These are phyloP conservation scores for Hypercompe scribonia DNA, from an alignment of 2,888 invertebrate genomes.

Conservation along the genomic window DNA sequence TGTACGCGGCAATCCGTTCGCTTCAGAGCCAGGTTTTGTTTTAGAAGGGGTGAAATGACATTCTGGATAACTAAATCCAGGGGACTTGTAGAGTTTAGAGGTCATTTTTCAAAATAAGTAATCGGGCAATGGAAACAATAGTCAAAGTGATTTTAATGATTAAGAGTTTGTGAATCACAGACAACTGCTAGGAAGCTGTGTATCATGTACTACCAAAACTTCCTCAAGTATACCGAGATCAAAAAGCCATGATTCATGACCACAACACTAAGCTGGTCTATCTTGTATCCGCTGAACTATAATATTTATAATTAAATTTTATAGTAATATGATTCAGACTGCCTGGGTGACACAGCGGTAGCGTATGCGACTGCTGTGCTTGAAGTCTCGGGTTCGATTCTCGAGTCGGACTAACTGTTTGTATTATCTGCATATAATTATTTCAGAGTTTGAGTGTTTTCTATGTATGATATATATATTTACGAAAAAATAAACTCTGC, in stretches of 20 bases:
- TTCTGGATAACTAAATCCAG: constrained; percentile 77
- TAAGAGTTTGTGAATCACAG: neutral
- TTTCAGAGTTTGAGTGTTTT: no score
- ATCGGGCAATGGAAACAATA: constrained; percentile 49
- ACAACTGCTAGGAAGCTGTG: neutral
- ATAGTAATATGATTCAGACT: no score
- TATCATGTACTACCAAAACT: neutral
- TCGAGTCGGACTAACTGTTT: no score
- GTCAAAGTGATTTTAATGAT: constrained; percentile 1
- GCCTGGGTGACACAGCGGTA: no score
- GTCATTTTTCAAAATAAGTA: constrained; percentile 82
- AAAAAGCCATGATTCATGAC: neutral
- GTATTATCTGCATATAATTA: no score
- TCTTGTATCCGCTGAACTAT: neutral
- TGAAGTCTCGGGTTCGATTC: no score
- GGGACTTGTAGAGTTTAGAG: constrained; percentile 64
- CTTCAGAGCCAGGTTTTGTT: constrained; percentile 81
- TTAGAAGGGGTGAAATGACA: constrained; percentile 83
- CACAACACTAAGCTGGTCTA: neutral
- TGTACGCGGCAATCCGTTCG: constrained; percentile 80
- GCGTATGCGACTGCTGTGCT: no score
- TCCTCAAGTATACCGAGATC: neutral
- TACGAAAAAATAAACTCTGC: no score
- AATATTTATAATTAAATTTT: neutral
- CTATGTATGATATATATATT: no score